A percentile compares a stretch with the other conserved stretches of the same genome.
Evolutionary conservation across 2,113 vertebrate species (phyloP).

Genomic region (Tachuris rubrigastra): DNA sequence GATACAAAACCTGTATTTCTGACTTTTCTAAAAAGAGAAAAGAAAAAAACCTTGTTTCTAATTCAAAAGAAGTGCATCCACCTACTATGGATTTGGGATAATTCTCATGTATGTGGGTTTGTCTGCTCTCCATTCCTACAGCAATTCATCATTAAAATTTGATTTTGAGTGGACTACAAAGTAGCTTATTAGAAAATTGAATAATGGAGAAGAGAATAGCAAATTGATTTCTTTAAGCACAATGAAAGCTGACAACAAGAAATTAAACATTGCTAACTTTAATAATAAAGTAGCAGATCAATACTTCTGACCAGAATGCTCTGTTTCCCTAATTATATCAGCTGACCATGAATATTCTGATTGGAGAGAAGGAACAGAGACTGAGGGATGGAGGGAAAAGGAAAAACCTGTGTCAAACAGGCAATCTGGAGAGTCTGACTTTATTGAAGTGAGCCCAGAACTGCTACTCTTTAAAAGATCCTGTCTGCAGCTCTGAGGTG

Average conservation of each 20-base stretch:
- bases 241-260: slow-evolving; percentile 39
- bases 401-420: not conserved
- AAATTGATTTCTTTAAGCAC: slow-evolving; percentile 48
- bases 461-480: not conserved
- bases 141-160: slow-evolving; percentile 19
- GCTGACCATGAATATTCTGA: not conserved
- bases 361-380: not conserved
- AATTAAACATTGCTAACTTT: slow-evolving; percentile 54
- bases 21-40: not conserved
- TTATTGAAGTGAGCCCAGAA: not conserved
- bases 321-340: not conserved
- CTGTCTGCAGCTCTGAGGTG: not conserved
- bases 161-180: slow-evolving; percentile 24
- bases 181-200: slow-evolving; percentile 44
- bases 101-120: not conserved
- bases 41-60: not conserved
- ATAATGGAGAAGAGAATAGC: slow-evolving; percentile 27
- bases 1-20: not conserved
- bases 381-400: not conserved
- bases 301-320: not conserved
- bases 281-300: not conserved
- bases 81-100: not conserved
- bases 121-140: not conserved
- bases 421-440: not conserved
- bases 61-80: not conserved